These are phyloP conservation scores for Mustela lutreola DNA, from an alignment of 2,113 vertebrate genomes.

Conservation along the genomic window DNA sequence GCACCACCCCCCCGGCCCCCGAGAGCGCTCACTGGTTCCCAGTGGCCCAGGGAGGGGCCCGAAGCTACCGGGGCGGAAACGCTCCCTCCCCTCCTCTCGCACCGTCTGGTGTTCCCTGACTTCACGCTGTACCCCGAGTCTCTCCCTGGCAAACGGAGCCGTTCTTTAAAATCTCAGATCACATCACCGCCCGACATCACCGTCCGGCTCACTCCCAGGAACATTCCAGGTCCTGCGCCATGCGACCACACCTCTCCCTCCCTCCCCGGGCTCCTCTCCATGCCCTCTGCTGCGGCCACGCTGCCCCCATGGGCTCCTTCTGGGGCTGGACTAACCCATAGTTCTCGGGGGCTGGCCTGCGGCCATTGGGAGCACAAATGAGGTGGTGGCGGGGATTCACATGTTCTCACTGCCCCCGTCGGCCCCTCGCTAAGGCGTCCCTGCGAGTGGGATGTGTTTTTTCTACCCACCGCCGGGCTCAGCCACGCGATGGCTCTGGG, in stretches of 20 bases:
- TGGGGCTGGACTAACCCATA: neutral
- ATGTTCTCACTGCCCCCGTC: neutral
- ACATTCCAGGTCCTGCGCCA: neutral
- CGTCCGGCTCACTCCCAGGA: rapidly evolving
- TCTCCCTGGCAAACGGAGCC: neutral
- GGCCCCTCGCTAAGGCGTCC: rapidly evolving
- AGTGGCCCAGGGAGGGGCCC: neutral
- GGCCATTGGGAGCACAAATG: neutral
- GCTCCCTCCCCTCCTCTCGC: neutral
- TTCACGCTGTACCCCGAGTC: no score
- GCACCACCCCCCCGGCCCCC: rapidly evolving
- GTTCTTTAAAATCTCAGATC: neutral
- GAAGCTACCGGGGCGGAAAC: rapidly evolving
- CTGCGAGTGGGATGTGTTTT: rapidly evolving
- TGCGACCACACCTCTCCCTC: neutral
- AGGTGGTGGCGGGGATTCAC: no score
- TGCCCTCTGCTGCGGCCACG: rapidly evolving
- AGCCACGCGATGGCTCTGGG: neutral
- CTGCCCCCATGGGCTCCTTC: no score
- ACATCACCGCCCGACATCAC: neutral
- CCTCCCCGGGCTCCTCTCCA: neutral
- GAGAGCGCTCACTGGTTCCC: neutral
- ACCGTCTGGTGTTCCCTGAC: rapidly evolving
- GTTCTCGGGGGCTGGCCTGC: neutral
- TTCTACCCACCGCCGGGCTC: neutral